phyloP scores from a whole-genome alignment of 2,888 invertebrate species.

The Thera obeliscata region DNA sequence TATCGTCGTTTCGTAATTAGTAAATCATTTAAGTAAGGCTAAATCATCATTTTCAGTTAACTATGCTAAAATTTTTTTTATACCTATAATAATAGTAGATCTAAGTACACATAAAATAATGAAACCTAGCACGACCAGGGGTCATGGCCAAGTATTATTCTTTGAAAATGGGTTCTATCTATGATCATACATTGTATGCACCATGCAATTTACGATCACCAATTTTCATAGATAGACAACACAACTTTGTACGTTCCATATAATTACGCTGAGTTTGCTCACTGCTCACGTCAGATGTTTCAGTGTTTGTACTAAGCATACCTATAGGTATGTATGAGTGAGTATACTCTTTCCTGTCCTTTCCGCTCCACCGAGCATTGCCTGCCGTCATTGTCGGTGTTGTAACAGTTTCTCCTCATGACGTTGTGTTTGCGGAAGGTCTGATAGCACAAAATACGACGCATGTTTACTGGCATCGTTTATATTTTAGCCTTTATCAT shows the following conservation, averaged over 20 bases:
- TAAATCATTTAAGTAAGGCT: too few species aligned
- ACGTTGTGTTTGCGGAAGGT: conserved; percentile 24
- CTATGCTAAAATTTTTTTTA: too few species aligned
- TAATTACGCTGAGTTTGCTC: not conserved
- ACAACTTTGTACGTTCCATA: not conserved
- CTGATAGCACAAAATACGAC: conserved; percentile 5
- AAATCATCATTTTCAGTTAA: too few species aligned
- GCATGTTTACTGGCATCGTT: not conserved
- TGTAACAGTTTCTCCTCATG: conserved; percentile 28
- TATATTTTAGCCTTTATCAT: not conserved
- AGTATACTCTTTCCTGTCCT: conserved; percentile 24
- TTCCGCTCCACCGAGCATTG: conserved; percentile 25
- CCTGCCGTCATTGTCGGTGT: conserved; percentile 23
- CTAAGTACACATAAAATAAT: not conserved
- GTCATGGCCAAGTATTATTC: conserved; percentile 16
- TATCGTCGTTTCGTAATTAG: too few species aligned
- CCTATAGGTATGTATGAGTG: not conserved
- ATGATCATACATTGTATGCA: conserved; percentile 7
- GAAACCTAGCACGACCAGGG: not conserved
- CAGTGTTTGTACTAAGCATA: not conserved
- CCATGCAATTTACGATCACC: not conserved
- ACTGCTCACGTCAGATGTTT: not conserved
- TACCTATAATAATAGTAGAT: too few species aligned
- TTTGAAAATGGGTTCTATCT: not conserved
- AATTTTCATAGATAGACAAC: not conserved